Evolutionary conservation across 2,113 vertebrate species (phyloP), one percentile per base, ranked within the genome.

Genomic region (Scatophagus argus): DNA sequence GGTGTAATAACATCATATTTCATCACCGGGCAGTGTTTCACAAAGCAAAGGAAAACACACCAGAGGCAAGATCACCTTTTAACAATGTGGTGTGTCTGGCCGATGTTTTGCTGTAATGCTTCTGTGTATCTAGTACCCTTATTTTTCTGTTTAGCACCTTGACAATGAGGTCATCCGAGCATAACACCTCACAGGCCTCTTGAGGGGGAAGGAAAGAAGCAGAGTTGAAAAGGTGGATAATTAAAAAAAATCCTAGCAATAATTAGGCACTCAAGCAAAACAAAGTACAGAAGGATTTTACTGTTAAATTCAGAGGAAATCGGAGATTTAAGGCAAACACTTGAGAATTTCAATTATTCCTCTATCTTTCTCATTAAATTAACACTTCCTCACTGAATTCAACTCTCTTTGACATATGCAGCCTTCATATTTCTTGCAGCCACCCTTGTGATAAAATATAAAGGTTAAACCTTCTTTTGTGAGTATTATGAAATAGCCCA

Each of bases 1-100:
- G 75, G 23, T 44, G n/a, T 61, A 66, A 70, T 60, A 60, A 63
- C 52, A 17, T 68, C 62, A 60, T 74, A 67, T 75, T 64, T 84
- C 23, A 77, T 59, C 19, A 34, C 1, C 2, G 9, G 9, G 19
- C 4, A 1, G 38, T 32, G 34, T 59, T 65, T 65, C 27, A 47
- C 9, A 14, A 3, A 3, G 16, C 13, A 19, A 46, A 71, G 65
- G n/a, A 39, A 51, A 72, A 47, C 32, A 72, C 68, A 38, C 1
- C 0, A 19, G 43, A 49, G 54, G 60, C 9, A 6, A 19, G 43
- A 74, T 39, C 64, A 63, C 29, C 31, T 71, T 49, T 52, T 9
- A 39, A 36, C 56, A 71, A 19, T 10, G 23, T 27, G 69, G 65
- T 58, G 47, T n/a, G 54, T 83, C 14, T 25, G 31, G 25, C 9